phyloP scores from a whole-genome alignment of 2,113 vertebrate species.

The Tenebrosternarchus preto region DNA sequence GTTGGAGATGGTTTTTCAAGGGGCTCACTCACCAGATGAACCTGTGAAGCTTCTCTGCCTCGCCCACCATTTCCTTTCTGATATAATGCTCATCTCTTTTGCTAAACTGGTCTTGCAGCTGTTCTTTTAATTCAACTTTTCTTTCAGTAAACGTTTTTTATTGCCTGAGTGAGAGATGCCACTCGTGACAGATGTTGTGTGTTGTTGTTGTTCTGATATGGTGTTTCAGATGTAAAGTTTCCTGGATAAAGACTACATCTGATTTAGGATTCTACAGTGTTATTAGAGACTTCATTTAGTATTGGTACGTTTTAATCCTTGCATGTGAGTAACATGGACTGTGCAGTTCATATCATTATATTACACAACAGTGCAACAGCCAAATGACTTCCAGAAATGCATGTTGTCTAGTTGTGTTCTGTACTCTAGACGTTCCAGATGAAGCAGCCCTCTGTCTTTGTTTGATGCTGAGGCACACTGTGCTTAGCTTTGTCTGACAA shows the following conservation, averaged over 20 bases:
- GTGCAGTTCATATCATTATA: neutral
- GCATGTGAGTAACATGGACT: too few relatives aligned
- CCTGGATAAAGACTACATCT: too few relatives aligned
- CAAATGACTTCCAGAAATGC: too few relatives aligned
- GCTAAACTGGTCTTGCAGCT: neutral
- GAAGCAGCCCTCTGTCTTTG: neutral
- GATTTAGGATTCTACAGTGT: too few relatives aligned
- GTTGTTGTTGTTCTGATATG: too few relatives aligned
- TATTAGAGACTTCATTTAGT: too few relatives aligned
- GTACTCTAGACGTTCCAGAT: neutral
- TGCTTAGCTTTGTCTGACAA: too few relatives aligned
- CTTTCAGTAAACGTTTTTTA: neutral
- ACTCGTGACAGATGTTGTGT: neutral
- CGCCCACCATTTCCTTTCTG: constrained; percentile 28
- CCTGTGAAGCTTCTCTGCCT: constrained; percentile 18
- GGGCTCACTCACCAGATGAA: constrained; percentile 7
- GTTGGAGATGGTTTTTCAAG: constrained; percentile 8
- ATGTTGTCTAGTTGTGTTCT: too few relatives aligned
- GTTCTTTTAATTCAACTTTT: neutral
- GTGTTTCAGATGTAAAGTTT: too few relatives aligned
- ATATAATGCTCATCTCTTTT: neutral
- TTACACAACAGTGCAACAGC: too few relatives aligned
- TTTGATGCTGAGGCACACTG: neutral
- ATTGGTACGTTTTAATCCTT: too few relatives aligned
- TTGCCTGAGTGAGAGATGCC: neutral